Conservation (phyloP, 1,140 invertebrate species). For the Triops cancriformis region DNA sequence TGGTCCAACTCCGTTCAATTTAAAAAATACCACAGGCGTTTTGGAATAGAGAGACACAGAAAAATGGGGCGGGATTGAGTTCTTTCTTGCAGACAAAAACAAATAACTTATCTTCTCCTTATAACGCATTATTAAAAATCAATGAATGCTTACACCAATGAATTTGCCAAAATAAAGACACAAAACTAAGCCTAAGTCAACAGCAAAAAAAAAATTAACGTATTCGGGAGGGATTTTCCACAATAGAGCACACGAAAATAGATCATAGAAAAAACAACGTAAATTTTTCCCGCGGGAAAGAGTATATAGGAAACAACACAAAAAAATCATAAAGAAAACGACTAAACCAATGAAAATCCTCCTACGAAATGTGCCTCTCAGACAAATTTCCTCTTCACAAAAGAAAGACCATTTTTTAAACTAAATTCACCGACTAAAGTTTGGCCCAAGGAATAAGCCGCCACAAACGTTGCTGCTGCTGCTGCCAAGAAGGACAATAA, state of each 20-base stretch:
- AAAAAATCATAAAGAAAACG: constrained; percentile 2
- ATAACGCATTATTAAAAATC: not conserved
- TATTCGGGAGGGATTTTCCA: not conserved
- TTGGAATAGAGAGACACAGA: not conserved
- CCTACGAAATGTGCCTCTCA: not conserved
- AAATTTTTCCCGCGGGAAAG: not conserved
- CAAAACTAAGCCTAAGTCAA: not conserved
- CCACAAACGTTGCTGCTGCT: not conserved
- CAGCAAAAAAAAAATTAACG: not conserved
- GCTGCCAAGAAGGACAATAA: not conserved
- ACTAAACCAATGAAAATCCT: not conserved
- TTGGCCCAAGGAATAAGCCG: not conserved
- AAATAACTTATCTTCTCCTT: not conserved
- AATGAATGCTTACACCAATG: not conserved
- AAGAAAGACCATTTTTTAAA: not conserved
- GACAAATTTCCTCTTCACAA: not conserved
- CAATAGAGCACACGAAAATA: not conserved
- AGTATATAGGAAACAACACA: not conserved
- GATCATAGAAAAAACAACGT: not conserved
- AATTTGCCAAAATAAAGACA: not conserved
- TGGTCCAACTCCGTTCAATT: constrained; percentile 9
- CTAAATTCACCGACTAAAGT: not conserved
- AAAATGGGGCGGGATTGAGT: not conserved
- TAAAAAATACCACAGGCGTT: constrained; percentile 3
- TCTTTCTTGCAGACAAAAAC: not conserved